Evolutionary conservation across 2,888 invertebrate genomes (phyloP), one percentile per base, ranked within the genome.

Genomic region (Drosophila picticornis): DNA sequence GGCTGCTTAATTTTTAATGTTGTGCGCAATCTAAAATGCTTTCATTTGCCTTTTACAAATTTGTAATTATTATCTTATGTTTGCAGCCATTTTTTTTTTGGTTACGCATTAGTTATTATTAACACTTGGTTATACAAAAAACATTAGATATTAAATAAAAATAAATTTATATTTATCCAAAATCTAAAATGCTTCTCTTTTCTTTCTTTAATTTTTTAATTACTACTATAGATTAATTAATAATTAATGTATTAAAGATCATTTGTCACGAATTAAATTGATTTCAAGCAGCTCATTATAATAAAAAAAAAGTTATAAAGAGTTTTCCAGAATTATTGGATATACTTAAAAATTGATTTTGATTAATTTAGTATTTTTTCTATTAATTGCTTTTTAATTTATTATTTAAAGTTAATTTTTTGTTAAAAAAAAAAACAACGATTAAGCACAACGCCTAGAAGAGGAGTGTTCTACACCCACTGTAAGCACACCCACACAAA

Each of bases 1-100:
- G 16, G 2, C n/a, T 29, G 13, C 56, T 56, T 38, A n/a, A 56
- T 38, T 56, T 56, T 56, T 38, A 16, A 56, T 56, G 36, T 38
- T 38, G 0, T 25, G 27, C 13, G 27, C 40, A 27, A 27, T 38
- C 13, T n/a, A 9, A n/a, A 38, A 38, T 29, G 38, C 53, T 29
- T 27, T 38, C 19, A 11, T 11, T 56, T 4, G 19, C 38, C 38
- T 38, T 27, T 29, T 5, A 34, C 16, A 11, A 55, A 34, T 25
- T 19, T 34, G 10, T 11, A 53, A 34, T 38, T 36, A 25, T 55
- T 55, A 2, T 36, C 2, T 19, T 25, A 2, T 36, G 7, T 4
- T 55, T 55, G 19, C 36, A 27, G 27, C 2, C n/a, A 6, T 16
- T 19, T n/a, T 40, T 46, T 16, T 25, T 46, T 16, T 16, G 22